Conservation (phyloP, 2,888 invertebrate species). For the Odontothrips loti region DNA sequence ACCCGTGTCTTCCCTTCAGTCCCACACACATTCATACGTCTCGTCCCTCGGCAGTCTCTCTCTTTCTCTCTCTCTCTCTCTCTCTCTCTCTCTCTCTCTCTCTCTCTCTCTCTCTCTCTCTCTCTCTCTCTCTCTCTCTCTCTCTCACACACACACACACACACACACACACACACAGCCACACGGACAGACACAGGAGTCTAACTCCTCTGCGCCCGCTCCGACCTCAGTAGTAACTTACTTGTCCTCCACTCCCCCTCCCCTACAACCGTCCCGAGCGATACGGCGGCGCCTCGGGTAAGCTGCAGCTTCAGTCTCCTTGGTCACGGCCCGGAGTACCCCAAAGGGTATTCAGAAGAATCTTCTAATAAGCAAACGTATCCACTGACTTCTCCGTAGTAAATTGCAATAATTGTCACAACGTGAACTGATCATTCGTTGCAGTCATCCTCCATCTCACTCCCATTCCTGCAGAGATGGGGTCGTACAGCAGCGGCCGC, state of each 20-base stretch:
- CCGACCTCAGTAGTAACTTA: background rate
- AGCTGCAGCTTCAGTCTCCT: too few relatives aligned
- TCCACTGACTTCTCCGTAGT: background rate
- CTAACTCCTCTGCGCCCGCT: background rate
- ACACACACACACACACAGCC: background rate
- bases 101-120: conserved; percentile 18
- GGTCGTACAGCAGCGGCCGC: too few relatives aligned
- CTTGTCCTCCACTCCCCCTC: background rate
- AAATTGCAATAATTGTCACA: too few relatives aligned
- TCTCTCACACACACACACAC: background rate
- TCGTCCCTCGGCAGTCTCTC: background rate
- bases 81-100: conserved; percentile 9
- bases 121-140: conserved; percentile 18
- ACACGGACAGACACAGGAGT: background rate
- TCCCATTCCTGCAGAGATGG: too few relatives aligned
- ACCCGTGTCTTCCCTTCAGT: background rate
- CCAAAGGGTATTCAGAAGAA: too few relatives aligned
- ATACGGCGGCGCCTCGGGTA: background rate
- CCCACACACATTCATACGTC: background rate
- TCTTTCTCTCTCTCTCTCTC: background rate
- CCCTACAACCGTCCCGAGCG: background rate
- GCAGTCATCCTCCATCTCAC: too few relatives aligned
- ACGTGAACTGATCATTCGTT: too few relatives aligned
- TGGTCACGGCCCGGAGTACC: too few relatives aligned
- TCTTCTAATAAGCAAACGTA: too few relatives aligned